Percentiles rank a stretch among this genome's conserved stretches.
These are phyloP conservation scores for Drosophila borborema DNA, from an alignment of 2,888 invertebrate genomes.

Conservation along the genomic window DNA sequence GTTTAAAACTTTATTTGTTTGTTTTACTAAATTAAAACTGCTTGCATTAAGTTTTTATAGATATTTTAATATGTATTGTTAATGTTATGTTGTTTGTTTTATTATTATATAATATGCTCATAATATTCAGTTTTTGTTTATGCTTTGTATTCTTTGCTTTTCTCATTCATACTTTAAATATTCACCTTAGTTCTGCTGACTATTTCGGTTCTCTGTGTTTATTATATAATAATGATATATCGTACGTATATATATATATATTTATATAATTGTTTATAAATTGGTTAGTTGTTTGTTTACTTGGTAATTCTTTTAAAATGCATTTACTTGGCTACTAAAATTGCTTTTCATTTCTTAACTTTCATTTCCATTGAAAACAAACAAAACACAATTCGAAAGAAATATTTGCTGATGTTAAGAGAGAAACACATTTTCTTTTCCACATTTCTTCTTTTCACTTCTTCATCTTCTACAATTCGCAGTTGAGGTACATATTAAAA, in stretches of 20 bases:
- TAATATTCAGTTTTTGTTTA: slow-evolving; percentile 30
- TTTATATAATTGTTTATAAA: slow-evolving; percentile 56
- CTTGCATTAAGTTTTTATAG: slow-evolving; percentile 64
- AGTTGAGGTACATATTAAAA: slow-evolving; percentile 77
- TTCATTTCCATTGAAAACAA: slow-evolving; percentile 23
- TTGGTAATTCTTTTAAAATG: slow-evolving; percentile 67
- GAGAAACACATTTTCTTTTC: slow-evolving; percentile 12
- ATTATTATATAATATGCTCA: slow-evolving; percentile 28
- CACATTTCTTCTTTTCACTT: not conserved
- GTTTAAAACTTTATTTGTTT: slow-evolving; percentile 69
- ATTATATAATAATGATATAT: slow-evolving; percentile 34
- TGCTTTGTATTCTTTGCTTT: slow-evolving; percentile 17
- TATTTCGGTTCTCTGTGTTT: slow-evolving; percentile 52
- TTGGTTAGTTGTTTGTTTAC: slow-evolving; percentile 67
- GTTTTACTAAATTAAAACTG: slow-evolving; percentile 72
- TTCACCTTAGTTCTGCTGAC: slow-evolving; percentile 63
- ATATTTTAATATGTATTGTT: slow-evolving; percentile 53
- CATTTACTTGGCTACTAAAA: slow-evolving; percentile 71
- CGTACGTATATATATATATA: slow-evolving; percentile 24
- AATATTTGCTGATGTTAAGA: slow-evolving; percentile 19
- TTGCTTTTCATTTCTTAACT: slow-evolving; percentile 49
- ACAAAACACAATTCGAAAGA: slow-evolving; percentile 42
- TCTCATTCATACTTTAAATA: slow-evolving; percentile 26
- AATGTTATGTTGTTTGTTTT: slow-evolving; percentile 24
- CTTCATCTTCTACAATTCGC: slow-evolving; percentile 23